Base-by-base conservation (phyloP, 1,140 invertebrate species). In the Drosophila elegans region DNA sequence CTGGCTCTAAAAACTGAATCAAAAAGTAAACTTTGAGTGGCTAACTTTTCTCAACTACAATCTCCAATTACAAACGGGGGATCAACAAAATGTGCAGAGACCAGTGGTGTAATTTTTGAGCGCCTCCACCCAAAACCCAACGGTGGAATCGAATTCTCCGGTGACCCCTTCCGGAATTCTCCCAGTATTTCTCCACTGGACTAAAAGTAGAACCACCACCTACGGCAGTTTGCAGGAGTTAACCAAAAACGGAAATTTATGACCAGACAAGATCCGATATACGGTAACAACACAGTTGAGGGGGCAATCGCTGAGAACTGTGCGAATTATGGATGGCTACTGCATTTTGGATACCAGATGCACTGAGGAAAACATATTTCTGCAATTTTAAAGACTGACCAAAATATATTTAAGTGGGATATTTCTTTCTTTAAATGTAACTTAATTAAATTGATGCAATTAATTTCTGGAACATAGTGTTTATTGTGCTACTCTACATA, bases 201-300 rank as follows among this genome's bases (percentile, higher is more conserved):
- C 6, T 7, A 10, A 9, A 12, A 29, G 12, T 16, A 16, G 27
- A 52, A 10, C 44, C 36, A 68, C 32, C 46, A 68, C 32, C 46
- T 29, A 42, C 38, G 59, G 46, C 29, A 32, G 29, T 32, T 32
- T 67, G 49, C 46, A 52, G 38, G 61, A 66, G 46, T 84, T 85
- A 84, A 84, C 80, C 76, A 68, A 84, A 79, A 68, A 68, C 61
- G 72, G 52, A 76, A 85, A 84, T 84, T 84, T 84, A 84, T 84
- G 81, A 48, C 62, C 62, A 39, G 21, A 38, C 60, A 73, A 63
- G 57, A 79, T 73, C 45, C 72, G 59, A 79, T 74, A 78, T 59
- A 72, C 39, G 46, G 66, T 44, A 71, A 51, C 66, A 73, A 42
- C 39, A 53, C 49, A 56, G 41, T 45, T 34, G 29, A 10, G 6